Evolutionary conservation across 2,113 vertebrate species (phyloP).

Genomic region (Lipophrys pholis): DNA sequence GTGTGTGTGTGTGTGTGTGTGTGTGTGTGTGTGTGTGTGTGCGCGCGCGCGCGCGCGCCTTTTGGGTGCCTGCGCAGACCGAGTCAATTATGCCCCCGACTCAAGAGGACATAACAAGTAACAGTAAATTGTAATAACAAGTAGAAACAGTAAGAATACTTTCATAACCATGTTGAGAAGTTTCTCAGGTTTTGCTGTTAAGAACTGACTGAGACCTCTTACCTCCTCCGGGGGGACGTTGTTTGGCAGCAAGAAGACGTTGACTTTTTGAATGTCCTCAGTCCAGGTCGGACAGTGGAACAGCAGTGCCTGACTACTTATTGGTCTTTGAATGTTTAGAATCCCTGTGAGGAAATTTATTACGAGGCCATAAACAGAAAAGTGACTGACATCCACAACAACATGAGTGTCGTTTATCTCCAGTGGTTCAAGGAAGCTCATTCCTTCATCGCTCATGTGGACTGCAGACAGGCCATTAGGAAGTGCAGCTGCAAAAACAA

Average conservation of each 20-base stretch:
- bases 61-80: too few species aligned
- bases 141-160: too few species aligned
- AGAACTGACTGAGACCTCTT: background rate
- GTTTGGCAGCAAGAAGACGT: constrained; percentile 22
- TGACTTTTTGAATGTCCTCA: background rate
- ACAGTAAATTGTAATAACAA: too few species aligned
- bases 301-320: constrained; percentile 14
- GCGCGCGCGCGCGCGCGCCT: too few species aligned
- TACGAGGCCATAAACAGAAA: constrained; percentile 29
- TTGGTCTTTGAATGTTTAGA: background rate
- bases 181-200: too few species aligned
- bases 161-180: too few species aligned
- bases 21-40: too few species aligned
- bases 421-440: constrained; percentile 16
- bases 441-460: constrained; percentile 34
- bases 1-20: too few species aligned
- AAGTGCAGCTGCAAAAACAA: background rate
- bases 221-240: constrained; percentile 25
- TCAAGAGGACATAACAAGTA: too few species aligned
- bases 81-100: too few species aligned
- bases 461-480: constrained; percentile 10
- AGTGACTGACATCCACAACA: constrained; percentile 23
- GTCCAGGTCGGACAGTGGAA: background rate
- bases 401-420: constrained; percentile 32
- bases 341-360: background rate